Base-by-base conservation (phyloP, 2,888 invertebrate species). In the Saturnia pavonia region DNA sequence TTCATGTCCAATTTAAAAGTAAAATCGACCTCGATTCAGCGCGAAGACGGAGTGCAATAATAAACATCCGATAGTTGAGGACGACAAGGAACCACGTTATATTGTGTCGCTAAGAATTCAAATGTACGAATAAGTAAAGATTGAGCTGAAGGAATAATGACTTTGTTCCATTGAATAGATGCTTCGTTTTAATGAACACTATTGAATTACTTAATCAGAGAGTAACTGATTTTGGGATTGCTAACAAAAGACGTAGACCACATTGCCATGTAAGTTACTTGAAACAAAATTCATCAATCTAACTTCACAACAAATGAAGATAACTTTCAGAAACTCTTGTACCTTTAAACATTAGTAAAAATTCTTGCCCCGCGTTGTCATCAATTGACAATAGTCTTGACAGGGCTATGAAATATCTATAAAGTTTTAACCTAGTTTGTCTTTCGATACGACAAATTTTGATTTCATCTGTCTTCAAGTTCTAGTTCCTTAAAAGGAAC, bases 1-100 rank as follows among this genome's bases (percentile, higher is more conserved):
- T 72, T 69, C 69, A 74, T 73, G n/a, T 60, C 63, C 69, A 72
- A 77, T 78, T 79, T 79, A 69, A 79, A 79, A 75, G 74, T 78
- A 69, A 75, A 75, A 75, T 77, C 40, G 51, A 72, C 25, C 43
- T 67, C 60, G 69, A 69, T 69, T 48, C 43, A 54, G 60, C 40
- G 40, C 14, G 66, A 7, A 51, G 51, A 66, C 69, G 63, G 69
- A 54, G 72, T 67, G 69, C 67, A 73, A 74, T 74, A 75, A 74
- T 70, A 73, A 65, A 68, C 73, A 73, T 75, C 70, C 72, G 45
- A 72, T 66, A 40, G 66, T 67, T 69, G 71, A 70, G 71, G 27
- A 67, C 40, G 65, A 40, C 40, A n/a, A 63, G 40, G 40, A 40
- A 40, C 40, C 0, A 65, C 65, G 16, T 2, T 65, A 65, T 65